Base-by-base conservation (phyloP, 2,888 invertebrate species). In the Thecophora atra region DNA sequence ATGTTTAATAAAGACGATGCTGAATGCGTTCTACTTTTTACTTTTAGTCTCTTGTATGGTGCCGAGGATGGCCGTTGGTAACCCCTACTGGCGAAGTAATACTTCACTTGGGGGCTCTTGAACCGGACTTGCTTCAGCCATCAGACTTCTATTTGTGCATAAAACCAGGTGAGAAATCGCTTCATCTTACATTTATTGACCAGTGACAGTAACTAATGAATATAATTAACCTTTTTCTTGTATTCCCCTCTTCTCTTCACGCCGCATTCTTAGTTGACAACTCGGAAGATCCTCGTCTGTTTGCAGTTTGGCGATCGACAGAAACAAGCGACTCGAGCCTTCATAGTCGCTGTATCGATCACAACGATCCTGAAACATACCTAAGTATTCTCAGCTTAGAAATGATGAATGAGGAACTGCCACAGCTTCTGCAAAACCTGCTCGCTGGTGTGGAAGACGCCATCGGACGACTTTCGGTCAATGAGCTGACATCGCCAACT, bases 361-460 rank as follows among this genome's bases (percentile, higher is more conserved):
- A 82, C 77, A 81, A 81, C 71, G 83, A 79, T 77, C 74, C 77
- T 47, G 73, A 71, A 68, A 75, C 77, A 77, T 80, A 79, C 70
- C 79, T 87, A 77, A 85, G 83, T 78, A 81, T 82, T 81, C 80
- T 85, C 77, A 81, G 83, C 76, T 83, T 86, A 77, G 86, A 87
- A 78, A 86, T 86, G 80, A 78, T 83, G 73, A 77, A 75, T 74
- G 88, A 88, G 77, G 89, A 91, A 77, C 83, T 92, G 77, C 90
- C 91, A 63, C 89, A 90, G 77, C 88, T 91, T 77, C 88, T 92
- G 77, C 90, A 90, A 81, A 91, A 89, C 80, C 87, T 92, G 70
- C 87, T 92, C 66, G 89, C 92, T 69, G 90, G 91, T 72, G 91
- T 92, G 69, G 92, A 92, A 84, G 89, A 90, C 73, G 91, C 91